Conservation (phyloP, 2,888 invertebrate species). For the Leucophenga montana region DNA sequence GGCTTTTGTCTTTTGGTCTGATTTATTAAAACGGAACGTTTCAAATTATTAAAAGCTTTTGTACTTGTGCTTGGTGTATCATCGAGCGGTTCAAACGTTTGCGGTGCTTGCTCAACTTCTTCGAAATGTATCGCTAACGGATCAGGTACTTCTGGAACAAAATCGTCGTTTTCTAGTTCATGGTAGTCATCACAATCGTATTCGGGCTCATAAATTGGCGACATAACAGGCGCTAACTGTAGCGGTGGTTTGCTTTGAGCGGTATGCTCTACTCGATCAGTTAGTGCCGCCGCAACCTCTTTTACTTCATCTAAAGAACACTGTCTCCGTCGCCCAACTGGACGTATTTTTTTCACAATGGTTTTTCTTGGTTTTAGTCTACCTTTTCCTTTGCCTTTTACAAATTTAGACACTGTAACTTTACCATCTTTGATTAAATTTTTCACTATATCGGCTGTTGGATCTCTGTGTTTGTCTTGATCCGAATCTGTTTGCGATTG, state of each 20-base stretch:
- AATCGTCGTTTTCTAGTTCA: constrained; percentile 25
- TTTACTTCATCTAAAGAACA: constrained; percentile 37
- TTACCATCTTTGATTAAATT: constrained; percentile 75
- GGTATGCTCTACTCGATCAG: not conserved
- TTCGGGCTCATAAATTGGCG: constrained; percentile 12
- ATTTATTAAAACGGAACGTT: constrained; percentile 61
- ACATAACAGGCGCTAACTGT: not conserved
- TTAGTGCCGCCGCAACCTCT: not conserved
- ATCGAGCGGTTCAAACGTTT: not conserved
- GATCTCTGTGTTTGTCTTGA: constrained; percentile 48
- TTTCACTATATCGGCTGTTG: constrained; percentile 65
- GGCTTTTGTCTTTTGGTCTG: constrained; percentile 49
- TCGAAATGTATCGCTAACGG: not conserved
- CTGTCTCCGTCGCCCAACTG: constrained; percentile 49
- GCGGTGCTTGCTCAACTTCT: not conserved
- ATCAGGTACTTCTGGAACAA: not conserved
- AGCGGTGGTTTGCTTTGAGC: not conserved
- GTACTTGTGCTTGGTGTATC: constrained; percentile 21
- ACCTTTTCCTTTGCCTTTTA: constrained; percentile 68
- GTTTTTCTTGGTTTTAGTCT: constrained; percentile 46
- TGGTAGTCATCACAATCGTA: constrained; percentile 21
- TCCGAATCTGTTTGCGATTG: constrained; percentile 63
- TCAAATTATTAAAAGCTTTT: constrained; percentile 59
- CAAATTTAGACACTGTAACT: constrained; percentile 75
- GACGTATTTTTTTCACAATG: constrained; percentile 40